These are phyloP conservation scores for Numenius arquata DNA, from an alignment of 2,113 vertebrate species.

Conservation along the genomic window DNA sequence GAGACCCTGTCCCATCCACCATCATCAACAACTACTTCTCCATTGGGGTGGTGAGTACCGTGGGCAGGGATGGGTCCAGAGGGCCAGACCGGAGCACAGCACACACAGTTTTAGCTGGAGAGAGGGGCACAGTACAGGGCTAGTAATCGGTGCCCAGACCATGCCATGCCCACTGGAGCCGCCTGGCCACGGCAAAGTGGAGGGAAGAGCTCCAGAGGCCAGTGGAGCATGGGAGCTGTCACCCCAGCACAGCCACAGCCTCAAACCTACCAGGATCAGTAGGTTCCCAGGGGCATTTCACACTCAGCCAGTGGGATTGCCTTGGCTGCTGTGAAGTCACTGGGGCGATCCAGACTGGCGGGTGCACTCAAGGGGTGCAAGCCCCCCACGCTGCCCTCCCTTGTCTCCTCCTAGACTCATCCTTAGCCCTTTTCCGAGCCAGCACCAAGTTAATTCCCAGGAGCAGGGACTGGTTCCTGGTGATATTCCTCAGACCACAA, in stretches of 20 bases:
- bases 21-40: conserved; percentile 99
- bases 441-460: background rate
- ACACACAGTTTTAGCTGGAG: background rate
- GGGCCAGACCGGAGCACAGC: background rate
- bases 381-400: background rate
- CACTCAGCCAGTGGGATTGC: background rate
- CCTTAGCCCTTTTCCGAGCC: background rate
- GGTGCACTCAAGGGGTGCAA: background rate
- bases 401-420: background rate
- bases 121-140: background rate
- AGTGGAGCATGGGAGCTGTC: fast-evolving
- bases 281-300: background rate
- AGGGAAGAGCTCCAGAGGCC: background rate
- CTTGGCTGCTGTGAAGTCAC: fast-evolving
- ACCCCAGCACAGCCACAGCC: background rate
- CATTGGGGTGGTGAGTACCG: conserved; percentile 89
- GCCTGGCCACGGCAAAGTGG: fast-evolving
- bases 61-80: background rate
- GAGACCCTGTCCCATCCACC: conserved; percentile 88
- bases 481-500: background rate
- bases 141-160: fast-evolving
- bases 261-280: background rate
- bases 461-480: background rate
- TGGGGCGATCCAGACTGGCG: fast-evolving
- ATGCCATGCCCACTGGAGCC: fast-evolving